Percentiles rank a stretch among this genome's conserved stretches.
phyloP scores from a whole-genome alignment of 2,113 vertebrate species.

The Acrocephalus arundinaceus region DNA sequence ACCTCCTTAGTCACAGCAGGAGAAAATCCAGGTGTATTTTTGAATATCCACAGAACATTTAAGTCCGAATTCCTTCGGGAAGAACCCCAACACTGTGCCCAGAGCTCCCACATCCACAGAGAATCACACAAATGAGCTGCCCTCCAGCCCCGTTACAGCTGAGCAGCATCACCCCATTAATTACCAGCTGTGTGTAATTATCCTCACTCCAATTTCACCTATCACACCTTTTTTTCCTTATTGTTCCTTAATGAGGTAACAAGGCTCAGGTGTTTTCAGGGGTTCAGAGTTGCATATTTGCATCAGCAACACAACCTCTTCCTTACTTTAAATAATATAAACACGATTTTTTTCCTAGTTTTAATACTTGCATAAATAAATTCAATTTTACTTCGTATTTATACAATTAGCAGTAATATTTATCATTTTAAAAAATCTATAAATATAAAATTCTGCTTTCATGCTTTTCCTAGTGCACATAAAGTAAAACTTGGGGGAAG shows the following conservation, averaged over 20 bases:
- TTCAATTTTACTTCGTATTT: not conserved
- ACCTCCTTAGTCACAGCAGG: accelerated
- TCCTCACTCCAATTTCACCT: accelerated
- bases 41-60: accelerated
- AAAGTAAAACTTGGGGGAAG: not conserved
- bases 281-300: accelerated
- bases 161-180: not conserved
- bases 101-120: accelerated
- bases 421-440: not conserved
- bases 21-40: accelerated
- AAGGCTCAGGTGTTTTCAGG: not conserved
- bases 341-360: not conserved
- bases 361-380: not conserved
- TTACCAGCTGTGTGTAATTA: accelerated
- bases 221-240: not conserved
- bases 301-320: too few relatives aligned
- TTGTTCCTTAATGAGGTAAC: not conserved
- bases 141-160: accelerated
- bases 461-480: not conserved
- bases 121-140: accelerated
- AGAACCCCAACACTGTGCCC: accelerated
- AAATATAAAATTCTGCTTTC: not conserved
- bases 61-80: accelerated
- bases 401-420: not conserved
- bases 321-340: not conserved